These are phyloP conservation scores for Zapornia atra DNA, from an alignment of 2,113 vertebrate genomes.

Conservation along the genomic window DNA sequence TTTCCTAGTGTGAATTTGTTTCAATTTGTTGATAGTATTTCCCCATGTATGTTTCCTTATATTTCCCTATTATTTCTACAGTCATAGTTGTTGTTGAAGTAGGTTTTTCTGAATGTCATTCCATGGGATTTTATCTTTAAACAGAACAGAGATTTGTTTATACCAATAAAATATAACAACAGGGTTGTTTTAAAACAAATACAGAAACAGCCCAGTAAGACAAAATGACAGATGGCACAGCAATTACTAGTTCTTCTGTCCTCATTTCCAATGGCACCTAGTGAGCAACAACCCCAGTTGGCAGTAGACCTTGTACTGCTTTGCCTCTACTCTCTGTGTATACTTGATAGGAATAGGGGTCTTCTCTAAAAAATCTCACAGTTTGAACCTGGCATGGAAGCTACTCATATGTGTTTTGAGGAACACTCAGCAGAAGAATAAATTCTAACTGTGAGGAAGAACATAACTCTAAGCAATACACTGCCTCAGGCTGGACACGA, in stretches of 20 bases:
- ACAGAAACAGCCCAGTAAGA: neutral
- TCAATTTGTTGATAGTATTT: neutral
- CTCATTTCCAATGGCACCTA: neutral
- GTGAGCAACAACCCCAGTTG: neutral
- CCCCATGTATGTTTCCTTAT: neutral
- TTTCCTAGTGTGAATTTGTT: neutral
- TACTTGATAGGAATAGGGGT: neutral
- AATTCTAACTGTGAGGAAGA: neutral
- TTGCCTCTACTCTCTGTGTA: neutral
- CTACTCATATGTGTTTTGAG: neutral
- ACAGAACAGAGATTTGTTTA: neutral
- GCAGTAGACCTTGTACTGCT: neutral
- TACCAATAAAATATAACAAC: neutral
- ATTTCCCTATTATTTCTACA: neutral
- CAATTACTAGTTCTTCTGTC: neutral
- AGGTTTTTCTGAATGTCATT: neutral
- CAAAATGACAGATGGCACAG: neutral
- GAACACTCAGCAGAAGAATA: neutral
- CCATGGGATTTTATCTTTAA: neutral
- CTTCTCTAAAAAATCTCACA: neutral
- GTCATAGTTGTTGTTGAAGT: neutral
- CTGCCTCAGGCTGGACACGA: fast-evolving
- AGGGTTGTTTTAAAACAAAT: neutral
- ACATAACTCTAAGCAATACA: neutral
- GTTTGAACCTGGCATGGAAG: neutral